Base-by-base conservation (phyloP, 2,888 invertebrate species). In the Pemphredon lugubris region DNA sequence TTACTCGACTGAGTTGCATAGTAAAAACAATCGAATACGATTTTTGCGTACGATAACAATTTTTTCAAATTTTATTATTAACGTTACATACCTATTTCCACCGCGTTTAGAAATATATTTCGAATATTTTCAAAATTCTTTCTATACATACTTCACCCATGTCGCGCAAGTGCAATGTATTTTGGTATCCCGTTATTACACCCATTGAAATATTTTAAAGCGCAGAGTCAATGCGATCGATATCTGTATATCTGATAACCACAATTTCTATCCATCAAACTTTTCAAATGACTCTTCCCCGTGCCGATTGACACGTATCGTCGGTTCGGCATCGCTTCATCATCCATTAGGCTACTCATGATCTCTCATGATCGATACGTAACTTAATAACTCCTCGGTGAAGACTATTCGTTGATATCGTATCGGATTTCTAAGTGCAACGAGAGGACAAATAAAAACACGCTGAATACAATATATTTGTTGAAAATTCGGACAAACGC, bases 261-360 rank as follows among this genome's bases (percentile, higher is more conserved):
- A 47, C 42, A 26, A 54, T 69, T 53, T 26, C 37, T 53, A 26
- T 65, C 51, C 23, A 66, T 59, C 58, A 30, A 64, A 64, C 57
- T 57, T 57, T 34, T 26, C 45, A 18, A 51, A 30, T 47, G 13
- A 57, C 32, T 50, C 16, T 20, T 37, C 14, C 20, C 23, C 40
- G 6, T 9, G n/a, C 7, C 30, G 23, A 64, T 54, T 50, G 50
- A 44, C 50, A 14, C 50, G 13, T 30, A 32, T 55, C 55, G 4
- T 32, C 32, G 30, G 54, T 11, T 11, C n/a, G 0, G 21, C 11
- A 50, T 55, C 42, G 21, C 20, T 34, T 45, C 39, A n/a, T 39
- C 30, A 23, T 37, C 53, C 30, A n/a, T 7, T 26, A 9, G 6
- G 21, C 20, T 23, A 42, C 13, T 63, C 11, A 44, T 7, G 21